These are phyloP conservation scores for Spinus pinus DNA, from an alignment of 2,797 vertebrate species.

Conservation along the genomic window DNA sequence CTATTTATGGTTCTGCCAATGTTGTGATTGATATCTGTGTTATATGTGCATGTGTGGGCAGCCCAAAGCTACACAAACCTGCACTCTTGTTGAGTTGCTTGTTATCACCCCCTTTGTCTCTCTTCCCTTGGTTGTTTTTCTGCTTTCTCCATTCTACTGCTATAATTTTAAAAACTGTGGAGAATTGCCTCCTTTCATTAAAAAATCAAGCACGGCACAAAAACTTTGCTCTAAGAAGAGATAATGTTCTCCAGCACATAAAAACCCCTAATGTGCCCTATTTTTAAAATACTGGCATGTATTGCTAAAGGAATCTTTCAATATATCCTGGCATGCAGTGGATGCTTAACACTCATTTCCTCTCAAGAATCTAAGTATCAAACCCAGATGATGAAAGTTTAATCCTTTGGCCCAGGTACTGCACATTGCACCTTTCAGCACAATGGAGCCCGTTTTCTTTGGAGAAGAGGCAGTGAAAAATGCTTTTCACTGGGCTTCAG, in stretches of 20 bases:
- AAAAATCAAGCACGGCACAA: neutral
- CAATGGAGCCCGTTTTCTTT: neutral
- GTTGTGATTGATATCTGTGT: neutral
- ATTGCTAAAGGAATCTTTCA: slow-evolving; percentile 14
- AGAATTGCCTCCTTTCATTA: neutral
- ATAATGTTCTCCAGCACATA: neutral
- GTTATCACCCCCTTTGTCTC: neutral
- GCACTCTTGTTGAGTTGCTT: neutral
- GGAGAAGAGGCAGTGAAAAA: neutral
- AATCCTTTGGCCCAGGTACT: slow-evolving; percentile 57
- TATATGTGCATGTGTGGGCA: neutral
- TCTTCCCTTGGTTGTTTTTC: neutral
- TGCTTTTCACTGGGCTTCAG: neutral
- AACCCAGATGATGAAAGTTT: slow-evolving; percentile 55
- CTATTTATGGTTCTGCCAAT: neutral
- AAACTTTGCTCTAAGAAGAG: neutral
- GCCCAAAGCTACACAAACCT: neutral
- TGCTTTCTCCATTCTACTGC: neutral
- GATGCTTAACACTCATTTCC: slow-evolving; percentile 48
- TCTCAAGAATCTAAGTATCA: slow-evolving; percentile 20
- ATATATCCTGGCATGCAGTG: slow-evolving; percentile 23
- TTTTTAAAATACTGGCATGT: slow-evolving; percentile 6
- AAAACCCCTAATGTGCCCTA: neutral
- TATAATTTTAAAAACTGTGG: neutral
- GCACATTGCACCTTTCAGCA: slow-evolving; percentile 16